Conservation (phyloP, 2,797 vertebrate genomes). For the Distichodus sexfasciatus region DNA sequence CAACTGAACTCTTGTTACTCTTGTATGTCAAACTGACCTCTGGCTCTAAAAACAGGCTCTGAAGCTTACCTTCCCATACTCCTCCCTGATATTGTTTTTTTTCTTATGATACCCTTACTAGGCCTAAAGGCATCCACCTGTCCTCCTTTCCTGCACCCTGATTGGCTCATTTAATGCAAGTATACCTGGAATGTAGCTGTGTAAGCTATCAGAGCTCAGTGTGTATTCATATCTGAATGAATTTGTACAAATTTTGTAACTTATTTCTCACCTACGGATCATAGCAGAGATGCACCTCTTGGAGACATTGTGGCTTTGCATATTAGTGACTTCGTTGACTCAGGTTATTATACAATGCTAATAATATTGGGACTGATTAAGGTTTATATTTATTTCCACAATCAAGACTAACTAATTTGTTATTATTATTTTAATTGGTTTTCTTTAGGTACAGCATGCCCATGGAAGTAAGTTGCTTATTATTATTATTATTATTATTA, state of each 20-base stretch:
- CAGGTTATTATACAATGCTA: slow-evolving; percentile 63
- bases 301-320: slow-evolving; percentile 56
- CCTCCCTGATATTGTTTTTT: slow-evolving; percentile 53
- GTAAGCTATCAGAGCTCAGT: slow-evolving; percentile 58
- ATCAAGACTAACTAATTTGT: slow-evolving; percentile 2
- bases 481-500: background rate
- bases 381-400: background rate
- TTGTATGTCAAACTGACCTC: background rate
- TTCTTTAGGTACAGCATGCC: slow-evolving; percentile 28
- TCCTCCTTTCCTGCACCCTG: slow-evolving; percentile 65
- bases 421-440: background rate
- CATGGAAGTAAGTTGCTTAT: slow-evolving; percentile 22
- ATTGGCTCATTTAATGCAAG: slow-evolving; percentile 68
- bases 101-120: slow-evolving; percentile 57
- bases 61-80: background rate
- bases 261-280: slow-evolving; percentile 26
- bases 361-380: background rate
- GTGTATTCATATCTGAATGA: slow-evolving; percentile 39
- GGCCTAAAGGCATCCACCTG: slow-evolving; percentile 66
- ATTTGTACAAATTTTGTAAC: no score
- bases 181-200: slow-evolving; percentile 48
- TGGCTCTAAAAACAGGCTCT: background rate
- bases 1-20: no score
- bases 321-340: slow-evolving; percentile 60
- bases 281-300: slow-evolving; percentile 56